phyloP scores from a whole-genome alignment of 2,797 vertebrate genomes.

The Neosalanx taihuensis region DNA sequence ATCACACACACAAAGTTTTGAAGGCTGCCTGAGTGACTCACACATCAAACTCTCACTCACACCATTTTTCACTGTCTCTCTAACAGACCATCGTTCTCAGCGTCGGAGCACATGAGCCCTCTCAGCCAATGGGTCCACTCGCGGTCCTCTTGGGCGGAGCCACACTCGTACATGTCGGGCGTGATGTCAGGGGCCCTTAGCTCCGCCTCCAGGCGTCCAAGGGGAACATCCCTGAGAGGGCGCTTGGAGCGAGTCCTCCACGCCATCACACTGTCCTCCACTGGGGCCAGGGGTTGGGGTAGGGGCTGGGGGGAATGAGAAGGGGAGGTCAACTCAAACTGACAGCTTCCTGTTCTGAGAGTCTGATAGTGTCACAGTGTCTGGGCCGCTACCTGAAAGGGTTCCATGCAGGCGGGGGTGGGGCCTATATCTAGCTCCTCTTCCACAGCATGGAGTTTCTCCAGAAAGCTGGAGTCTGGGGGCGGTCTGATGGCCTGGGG shows the following conservation, averaged over 20 bases:
- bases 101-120: slow-evolving; percentile 85
- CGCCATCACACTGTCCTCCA: slow-evolving; percentile 83
- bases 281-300: slow-evolving; percentile 13
- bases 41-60: neutral
- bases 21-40: neutral
- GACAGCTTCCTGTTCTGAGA: neutral
- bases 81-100: slow-evolving; percentile 84
- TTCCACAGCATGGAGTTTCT: slow-evolving; percentile 83
- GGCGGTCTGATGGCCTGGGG: slow-evolving; percentile 54
- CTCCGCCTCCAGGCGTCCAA: slow-evolving; percentile 90
- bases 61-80: neutral
- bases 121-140: slow-evolving; percentile 93
- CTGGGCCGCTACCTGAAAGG: slow-evolving; percentile 74
- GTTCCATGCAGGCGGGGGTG: slow-evolving; percentile 75
- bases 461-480: slow-evolving; percentile 75
- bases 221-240: slow-evolving; percentile 83
- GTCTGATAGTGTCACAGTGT: neutral
- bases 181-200: slow-evolving; percentile 91
- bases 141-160: slow-evolving; percentile 81
- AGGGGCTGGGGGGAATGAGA: slow-evolving; percentile 31
- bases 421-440: slow-evolving; percentile 78
- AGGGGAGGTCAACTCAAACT: neutral
- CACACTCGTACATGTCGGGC: slow-evolving; percentile 89
- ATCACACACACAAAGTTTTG: neutral
- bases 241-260: slow-evolving; percentile 90